Conservation (phyloP, 2,113 vertebrate genomes). For the Otis tarda region DNA sequence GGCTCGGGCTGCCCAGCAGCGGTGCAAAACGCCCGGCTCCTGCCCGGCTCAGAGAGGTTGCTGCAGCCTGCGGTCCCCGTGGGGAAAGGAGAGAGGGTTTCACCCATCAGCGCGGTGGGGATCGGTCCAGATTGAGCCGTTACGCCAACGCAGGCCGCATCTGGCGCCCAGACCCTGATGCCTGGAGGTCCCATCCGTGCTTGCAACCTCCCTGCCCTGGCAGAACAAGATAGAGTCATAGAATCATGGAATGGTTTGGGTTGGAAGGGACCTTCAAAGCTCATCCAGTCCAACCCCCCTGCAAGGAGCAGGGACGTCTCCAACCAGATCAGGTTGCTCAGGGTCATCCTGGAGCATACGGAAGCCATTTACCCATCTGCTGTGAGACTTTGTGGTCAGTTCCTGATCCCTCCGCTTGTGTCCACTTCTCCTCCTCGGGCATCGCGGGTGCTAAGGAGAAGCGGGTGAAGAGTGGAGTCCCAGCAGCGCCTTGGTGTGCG, state of each 20-base stretch:
- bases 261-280: too few relatives aligned
- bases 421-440: neutral
- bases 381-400: neutral
- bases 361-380: neutral
- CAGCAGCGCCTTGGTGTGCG: neutral
- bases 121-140: neutral
- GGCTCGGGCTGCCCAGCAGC: neutral
- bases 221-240: neutral
- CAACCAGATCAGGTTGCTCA: too few relatives aligned
- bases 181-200: neutral
- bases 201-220: neutral
- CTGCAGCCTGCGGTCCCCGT: neutral
- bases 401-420: neutral
- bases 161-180: neutral
- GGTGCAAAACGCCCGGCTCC: neutral
- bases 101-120: neutral
- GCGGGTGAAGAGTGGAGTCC: neutral
- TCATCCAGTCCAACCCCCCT: too few relatives aligned
- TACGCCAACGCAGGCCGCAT: neutral
- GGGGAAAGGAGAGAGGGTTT: neutral
- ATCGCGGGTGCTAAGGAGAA: neutral
- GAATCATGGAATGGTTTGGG: too few relatives aligned
- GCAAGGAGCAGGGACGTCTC: too few relatives aligned
- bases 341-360: neutral
- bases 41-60: neutral